Conservation (phyloP, 2,113 vertebrate genomes). For the Polypterus senegalus region DNA sequence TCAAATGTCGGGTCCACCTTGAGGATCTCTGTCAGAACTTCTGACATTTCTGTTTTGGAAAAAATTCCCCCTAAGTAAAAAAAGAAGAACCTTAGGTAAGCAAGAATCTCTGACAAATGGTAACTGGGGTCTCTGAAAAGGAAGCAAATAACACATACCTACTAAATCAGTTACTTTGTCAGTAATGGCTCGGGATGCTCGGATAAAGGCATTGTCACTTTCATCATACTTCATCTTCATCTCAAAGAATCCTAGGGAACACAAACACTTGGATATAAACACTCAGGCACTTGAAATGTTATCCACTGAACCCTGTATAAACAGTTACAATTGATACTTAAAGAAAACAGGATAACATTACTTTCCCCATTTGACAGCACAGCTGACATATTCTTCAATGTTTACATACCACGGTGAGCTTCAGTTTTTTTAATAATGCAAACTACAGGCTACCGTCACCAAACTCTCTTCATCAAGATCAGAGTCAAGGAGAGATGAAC, state of each 20-base stretch:
- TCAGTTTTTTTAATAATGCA: no score
- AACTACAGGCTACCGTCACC: no score
- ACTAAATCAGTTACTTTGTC: slow-evolving; percentile 82
- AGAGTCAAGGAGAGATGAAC: no score
- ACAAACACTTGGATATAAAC: no score
- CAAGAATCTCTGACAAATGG: no score
- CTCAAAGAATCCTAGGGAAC: slow-evolving; percentile 76
- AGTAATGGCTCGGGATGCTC: slow-evolving; percentile 75
- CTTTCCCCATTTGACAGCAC: not conserved
- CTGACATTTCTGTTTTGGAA: slow-evolving; percentile 93
- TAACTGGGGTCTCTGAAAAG: not conserved
- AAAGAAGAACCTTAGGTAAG: not conserved
- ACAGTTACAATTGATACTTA: not conserved
- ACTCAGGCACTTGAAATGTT: not conserved
- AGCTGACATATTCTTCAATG: no score
- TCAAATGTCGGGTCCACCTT: slow-evolving; percentile 80
- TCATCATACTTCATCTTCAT: slow-evolving; percentile 98
- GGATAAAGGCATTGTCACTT: slow-evolving; percentile 78
- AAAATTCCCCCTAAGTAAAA: slow-evolving; percentile 75
- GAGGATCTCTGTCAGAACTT: slow-evolving; percentile 87
- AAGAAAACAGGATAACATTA: not conserved
- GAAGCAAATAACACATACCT: slow-evolving; percentile 42
- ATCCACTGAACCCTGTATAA: not conserved
- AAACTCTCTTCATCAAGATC: no score
- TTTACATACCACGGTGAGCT: no score